Evolutionary conservation across 1,140 invertebrate genomes (phyloP).

Genomic region (Magallana gigas): DNA sequence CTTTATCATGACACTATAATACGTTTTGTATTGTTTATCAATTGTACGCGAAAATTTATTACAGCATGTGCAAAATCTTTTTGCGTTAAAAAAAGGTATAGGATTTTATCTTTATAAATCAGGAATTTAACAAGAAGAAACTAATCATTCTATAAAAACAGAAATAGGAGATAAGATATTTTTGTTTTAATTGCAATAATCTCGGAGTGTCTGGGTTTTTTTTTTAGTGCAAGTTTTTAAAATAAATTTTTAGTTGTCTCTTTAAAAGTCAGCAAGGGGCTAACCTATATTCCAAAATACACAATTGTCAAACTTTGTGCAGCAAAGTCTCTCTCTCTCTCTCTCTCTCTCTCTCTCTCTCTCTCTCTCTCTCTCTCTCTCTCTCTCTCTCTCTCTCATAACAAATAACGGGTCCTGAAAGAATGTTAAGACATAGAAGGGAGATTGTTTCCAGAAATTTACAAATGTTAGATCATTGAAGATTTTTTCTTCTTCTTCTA

Average conservation of each 20-base stretch:
- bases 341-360: neutral
- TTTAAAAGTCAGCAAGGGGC: too few species aligned
- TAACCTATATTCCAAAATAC: neutral
- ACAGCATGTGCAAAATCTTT: neutral
- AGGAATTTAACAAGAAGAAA: too few species aligned
- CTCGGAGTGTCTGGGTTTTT: too few species aligned
- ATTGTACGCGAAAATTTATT: neutral
- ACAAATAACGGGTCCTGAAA: neutral
- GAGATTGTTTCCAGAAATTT: constrained; percentile 16
- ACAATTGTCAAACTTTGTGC: neutral
- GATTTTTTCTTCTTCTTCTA: neutral
- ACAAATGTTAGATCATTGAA: constrained; percentile 7
- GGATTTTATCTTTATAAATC: too few species aligned
- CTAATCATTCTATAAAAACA: too few species aligned
- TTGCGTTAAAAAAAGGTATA: neutral
- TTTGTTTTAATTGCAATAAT: neutral
- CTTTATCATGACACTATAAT: neutral
- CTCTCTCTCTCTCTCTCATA: too few species aligned
- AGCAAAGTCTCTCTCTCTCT: neutral
- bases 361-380: too few species aligned
- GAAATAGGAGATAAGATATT: neutral
- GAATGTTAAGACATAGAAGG: neutral
- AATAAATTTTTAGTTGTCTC: neutral
- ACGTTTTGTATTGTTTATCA: neutral
- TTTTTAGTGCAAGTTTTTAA: neutral